Conservation (phyloP, 2,888 invertebrate genomes). For the Philonicus albiceps region DNA sequence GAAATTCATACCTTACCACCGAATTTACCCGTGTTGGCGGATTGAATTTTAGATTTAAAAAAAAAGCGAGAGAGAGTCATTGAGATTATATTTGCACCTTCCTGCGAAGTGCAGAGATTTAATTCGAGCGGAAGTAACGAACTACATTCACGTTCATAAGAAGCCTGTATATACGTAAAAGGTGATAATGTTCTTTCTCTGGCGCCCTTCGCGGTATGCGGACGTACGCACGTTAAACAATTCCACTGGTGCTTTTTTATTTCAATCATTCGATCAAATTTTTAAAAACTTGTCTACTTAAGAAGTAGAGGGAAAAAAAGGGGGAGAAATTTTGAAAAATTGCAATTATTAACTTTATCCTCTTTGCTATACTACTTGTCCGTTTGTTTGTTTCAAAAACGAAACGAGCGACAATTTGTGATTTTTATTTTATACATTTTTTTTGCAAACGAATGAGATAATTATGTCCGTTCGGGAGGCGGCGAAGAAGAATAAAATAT, state of each 20-base stretch:
- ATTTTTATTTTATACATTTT: conserved; percentile 21
- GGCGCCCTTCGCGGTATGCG: neutral
- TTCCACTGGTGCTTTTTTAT: conserved; percentile 16
- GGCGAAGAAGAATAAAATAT: conserved; percentile 9
- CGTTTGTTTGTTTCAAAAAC: conserved; percentile 5
- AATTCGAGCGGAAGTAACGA: neutral
- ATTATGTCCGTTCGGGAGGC: neutral
- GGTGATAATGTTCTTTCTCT: neutral
- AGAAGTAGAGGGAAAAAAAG: neutral
- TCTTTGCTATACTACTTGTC: neutral
- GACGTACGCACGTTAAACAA: neutral
- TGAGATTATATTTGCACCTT: neutral
- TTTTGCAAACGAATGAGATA: neutral
- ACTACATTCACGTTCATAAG: neutral
- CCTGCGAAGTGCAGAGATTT: neutral
- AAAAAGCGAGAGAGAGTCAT: neutral
- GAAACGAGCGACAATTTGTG: conserved; percentile 3
- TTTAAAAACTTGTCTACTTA: conserved; percentile 10
- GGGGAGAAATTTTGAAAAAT: neutral
- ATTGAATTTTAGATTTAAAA: neutral
- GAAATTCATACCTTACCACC: conserved; percentile 12
- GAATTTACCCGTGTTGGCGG: conserved; percentile 1
- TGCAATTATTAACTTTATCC: conserved; percentile 9
- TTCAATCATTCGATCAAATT: neutral
- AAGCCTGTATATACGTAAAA: conserved; percentile 15